Evolutionary conservation across 2,888 invertebrate genomes (phyloP), one percentile per base, ranked within the genome.

Genomic region (Tromatobia lineatoria): DNA sequence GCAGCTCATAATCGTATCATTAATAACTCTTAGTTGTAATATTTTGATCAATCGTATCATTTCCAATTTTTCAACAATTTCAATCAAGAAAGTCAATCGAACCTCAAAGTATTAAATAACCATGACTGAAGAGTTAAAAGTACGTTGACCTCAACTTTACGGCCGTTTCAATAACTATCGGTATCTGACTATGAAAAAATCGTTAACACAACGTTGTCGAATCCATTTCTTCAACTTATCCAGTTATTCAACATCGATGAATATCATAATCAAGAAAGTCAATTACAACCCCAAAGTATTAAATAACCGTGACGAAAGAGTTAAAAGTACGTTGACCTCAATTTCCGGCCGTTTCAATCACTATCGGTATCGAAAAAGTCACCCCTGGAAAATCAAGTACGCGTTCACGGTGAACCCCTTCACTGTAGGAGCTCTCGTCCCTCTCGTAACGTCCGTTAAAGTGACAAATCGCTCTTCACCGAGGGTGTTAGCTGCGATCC

Each of bases 401-500:
- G 66, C 70, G 47, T 59, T 59, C 20, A 29, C 67, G 47, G 23
- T 47, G 64, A 70, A 59, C 71, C 80, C 57, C 42, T 76, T 77
- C 23, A 20, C 47, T 42, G n/a, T 57, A 20, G 4, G 15, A 64
- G 42, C 74, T 54, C 47, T 74, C 80, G 42, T 66, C 38, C 69
- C 61, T 73, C 42, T 69, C 61, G 73, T 25, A 50, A 69, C 77
- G 18, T 84, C 69, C 77, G 73, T 81, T 73, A 77, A 74, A 84
- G 67, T 81, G 83, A 77, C 81, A 78, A 81, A 84, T 81, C 76
- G 81, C 74, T 74, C 77, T 70, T 64, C 45, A 73, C 29, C 74
- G 66, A 18, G 45, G 45, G 71, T 59, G 42, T 77, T 66, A 59
- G 73, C 66, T 29, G 71, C 57, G 52, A 76, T 73, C 66, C 59